Conservation (phyloP, 2,113 vertebrate species). For the Carassius carassius region DNA sequence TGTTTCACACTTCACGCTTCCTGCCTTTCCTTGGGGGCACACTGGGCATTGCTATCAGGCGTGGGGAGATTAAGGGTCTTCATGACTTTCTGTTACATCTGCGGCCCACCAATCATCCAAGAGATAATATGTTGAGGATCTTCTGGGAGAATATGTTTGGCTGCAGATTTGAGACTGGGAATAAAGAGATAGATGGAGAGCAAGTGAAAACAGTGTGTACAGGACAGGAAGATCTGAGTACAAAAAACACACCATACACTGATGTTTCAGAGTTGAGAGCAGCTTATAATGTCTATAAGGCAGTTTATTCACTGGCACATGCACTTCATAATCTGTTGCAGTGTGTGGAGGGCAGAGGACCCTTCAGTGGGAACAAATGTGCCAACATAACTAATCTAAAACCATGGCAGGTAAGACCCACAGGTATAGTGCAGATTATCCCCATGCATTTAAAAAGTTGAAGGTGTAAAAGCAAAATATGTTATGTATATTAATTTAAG, state of each 20-base stretch:
- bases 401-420: constrained; percentile 15
- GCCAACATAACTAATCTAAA: background rate
- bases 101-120: constrained; percentile 46
- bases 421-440: background rate
- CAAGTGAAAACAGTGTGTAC: constrained; percentile 50
- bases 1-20: constrained; percentile 50
- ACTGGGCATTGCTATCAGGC: constrained; percentile 68
- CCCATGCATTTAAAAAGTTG: background rate
- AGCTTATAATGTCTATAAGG: background rate
- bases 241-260: constrained; percentile 10
- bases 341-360: constrained; percentile 46
- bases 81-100: constrained; percentile 61
- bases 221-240: constrained; percentile 62
- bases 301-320: background rate
- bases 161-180: background rate
- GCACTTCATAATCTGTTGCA: background rate
- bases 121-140: constrained; percentile 30
- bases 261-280: background rate
- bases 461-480: background rate
- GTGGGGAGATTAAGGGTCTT: constrained; percentile 67
- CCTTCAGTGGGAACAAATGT: constrained; percentile 33
- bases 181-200: background rate
- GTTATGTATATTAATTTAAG: background rate
- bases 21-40: constrained; percentile 66
- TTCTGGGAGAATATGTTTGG: background rate